Percentiles rank a stretch among this genome's conserved stretches.
phyloP scores from a whole-genome alignment of 1,140 invertebrate species.

The Sminthurinus signatus region DNA sequence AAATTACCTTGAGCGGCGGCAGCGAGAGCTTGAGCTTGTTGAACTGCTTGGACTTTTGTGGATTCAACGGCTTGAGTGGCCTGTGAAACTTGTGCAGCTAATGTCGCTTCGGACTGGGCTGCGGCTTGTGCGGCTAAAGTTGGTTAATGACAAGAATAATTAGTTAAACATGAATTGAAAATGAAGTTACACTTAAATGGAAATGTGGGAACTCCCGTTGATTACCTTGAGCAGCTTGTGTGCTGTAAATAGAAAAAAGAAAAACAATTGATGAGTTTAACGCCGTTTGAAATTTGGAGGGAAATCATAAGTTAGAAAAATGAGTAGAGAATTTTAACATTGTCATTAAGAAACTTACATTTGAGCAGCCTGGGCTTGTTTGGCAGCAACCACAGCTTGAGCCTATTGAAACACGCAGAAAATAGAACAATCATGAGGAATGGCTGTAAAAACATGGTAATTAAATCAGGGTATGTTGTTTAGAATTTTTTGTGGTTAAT shows the following conservation, averaged over 20 bases:
- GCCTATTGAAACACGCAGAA: conserved; percentile 20
- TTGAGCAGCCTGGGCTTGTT: conserved; percentile 41
- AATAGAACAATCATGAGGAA: no score
- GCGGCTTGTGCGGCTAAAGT: conserved; percentile 27
- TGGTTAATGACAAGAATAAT: no score
- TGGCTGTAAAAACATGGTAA: no score
- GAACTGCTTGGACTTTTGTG: conserved; percentile 41
- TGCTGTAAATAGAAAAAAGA: conserved; percentile 15
- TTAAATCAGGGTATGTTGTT: no score
- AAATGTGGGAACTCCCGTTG: no score
- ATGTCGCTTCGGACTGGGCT: conserved; percentile 20
- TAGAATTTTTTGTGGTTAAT: conserved; percentile 2
- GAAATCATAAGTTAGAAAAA: no score
- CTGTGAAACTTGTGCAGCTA: conserved; percentile 37
- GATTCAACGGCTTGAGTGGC: conserved; percentile 42
- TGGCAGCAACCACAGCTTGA: conserved; percentile 41
- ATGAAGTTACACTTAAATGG: no score
- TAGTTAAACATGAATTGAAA: no score
- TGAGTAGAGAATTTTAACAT: no score
- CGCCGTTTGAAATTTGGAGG: no score
- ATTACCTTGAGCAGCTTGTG: conserved; percentile 37
- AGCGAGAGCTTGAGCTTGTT: conserved; percentile 41
- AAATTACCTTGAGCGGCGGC: conserved; percentile 39
- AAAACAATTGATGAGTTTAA: conserved; percentile 1
- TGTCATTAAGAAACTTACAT: no score